Conservation (phyloP, 2,888 invertebrate species). For the Lepetodrilus schrolli region DNA sequence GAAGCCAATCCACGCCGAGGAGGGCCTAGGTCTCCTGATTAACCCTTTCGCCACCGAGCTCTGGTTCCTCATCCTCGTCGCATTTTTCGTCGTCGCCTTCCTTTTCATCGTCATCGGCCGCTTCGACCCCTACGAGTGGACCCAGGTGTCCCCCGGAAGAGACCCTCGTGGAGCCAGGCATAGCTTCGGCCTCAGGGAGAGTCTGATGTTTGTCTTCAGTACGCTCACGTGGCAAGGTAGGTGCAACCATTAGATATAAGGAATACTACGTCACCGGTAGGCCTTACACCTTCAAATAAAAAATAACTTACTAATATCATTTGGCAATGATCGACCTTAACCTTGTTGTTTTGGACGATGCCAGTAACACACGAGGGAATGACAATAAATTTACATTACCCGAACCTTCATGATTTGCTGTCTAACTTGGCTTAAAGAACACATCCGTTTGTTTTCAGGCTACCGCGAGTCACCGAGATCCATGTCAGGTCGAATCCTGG, state of each 20-base stretch:
- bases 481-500: conserved; percentile 46
- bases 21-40: conserved; percentile 43
- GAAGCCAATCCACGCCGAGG: conserved; percentile 38
- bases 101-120: conserved; percentile 47
- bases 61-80: conserved; percentile 44
- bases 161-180: conserved; percentile 43
- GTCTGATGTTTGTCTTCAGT: conserved; percentile 47
- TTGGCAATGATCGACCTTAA: too few relatives aligned
- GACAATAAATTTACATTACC: too few relatives aligned
- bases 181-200: conserved; percentile 48
- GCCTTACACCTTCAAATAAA: too few relatives aligned
- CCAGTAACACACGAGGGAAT: neutral
- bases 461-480: conserved; percentile 46
- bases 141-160: conserved; percentile 41
- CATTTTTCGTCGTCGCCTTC: conserved; percentile 41
- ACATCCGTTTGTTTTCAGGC: conserved; percentile 38
- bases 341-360: neutral
- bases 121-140: conserved; percentile 49
- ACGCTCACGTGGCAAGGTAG: conserved; percentile 51
- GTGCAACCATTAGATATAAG: too few relatives aligned
- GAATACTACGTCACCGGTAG: too few relatives aligned
- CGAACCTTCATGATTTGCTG: too few relatives aligned
- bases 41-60: conserved; percentile 44
- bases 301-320: too few relatives aligned
- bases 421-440: too few relatives aligned